Percentiles rank a stretch among this genome's conserved stretches.
Evolutionary conservation across 2,888 invertebrate genomes (phyloP).

Genomic region (Blera fallax): DNA sequence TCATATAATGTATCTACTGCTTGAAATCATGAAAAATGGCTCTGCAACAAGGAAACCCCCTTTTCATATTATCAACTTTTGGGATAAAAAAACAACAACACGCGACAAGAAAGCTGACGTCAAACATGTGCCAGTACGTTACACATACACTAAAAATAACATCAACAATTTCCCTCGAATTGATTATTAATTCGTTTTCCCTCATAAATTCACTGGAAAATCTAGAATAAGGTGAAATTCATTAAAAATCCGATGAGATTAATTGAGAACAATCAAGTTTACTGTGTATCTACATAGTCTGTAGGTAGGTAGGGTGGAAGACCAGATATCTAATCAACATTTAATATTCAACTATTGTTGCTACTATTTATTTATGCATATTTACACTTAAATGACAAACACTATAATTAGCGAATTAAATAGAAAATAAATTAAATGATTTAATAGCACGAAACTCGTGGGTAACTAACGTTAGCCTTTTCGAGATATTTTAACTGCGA

Average conservation of each 20-base stretch:
- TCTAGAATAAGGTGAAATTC: constrained; percentile 12
- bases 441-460: constrained; percentile 18
- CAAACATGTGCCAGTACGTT: not conserved
- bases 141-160: constrained; percentile 12
- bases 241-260: not conserved
- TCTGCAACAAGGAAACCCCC: not conserved
- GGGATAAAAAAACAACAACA: not conserved
- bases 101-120: constrained; percentile 1
- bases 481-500: not conserved
- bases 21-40: not conserved
- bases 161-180: constrained; percentile 13
- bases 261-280: not conserved
- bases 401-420: constrained; percentile 33
- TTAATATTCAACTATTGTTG: not conserved
- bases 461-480: constrained; percentile 13
- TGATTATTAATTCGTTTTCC: constrained; percentile 18
- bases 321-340: constrained; percentile 7
- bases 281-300: not conserved
- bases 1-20: not conserved
- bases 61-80: not conserved
- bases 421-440: constrained; percentile 7
- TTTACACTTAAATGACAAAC: constrained; percentile 17
- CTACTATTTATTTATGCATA: constrained; percentile 22
- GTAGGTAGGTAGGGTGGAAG: too few relatives aligned
- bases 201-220: constrained; percentile 22